Evolutionary conservation across 2,797 vertebrate species (phyloP).

Genomic region (Yasuhikotakia modesta): DNA sequence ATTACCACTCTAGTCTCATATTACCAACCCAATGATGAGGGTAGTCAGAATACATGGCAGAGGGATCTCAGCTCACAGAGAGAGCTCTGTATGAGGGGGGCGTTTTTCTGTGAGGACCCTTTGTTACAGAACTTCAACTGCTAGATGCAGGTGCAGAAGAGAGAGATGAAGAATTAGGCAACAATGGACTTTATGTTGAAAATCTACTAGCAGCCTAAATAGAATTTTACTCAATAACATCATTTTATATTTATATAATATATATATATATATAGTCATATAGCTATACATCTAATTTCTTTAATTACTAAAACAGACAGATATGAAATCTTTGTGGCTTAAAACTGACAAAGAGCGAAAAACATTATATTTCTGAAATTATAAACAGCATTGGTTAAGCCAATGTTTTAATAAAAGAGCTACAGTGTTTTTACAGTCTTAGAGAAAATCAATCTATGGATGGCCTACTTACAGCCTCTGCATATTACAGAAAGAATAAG

Average conservation of each 20-base stretch:
- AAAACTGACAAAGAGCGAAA: not conserved
- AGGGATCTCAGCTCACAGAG: constrained; percentile 30
- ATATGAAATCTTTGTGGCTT: not conserved
- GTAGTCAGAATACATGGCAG: constrained; percentile 42
- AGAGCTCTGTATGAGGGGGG: constrained; percentile 28
- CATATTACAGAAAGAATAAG: not conserved
- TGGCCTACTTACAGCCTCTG: not conserved
- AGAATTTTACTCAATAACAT: not conserved
- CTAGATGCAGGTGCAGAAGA: constrained; percentile 28
- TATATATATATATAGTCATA: too few relatives aligned
- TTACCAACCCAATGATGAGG: constrained; percentile 49
- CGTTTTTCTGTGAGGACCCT: constrained; percentile 32
- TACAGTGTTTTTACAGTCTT: not conserved
- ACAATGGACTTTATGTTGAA: not conserved
- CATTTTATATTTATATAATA: too few relatives aligned
- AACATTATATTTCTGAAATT: not conserved
- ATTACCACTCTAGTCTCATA: constrained; percentile 19
- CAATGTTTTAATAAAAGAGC: too few relatives aligned
- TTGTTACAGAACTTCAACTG: constrained; percentile 34
- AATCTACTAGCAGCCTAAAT: not conserved
- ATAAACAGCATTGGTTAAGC: too few relatives aligned
- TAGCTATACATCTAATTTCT: not conserved
- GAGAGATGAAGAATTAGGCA: constrained; percentile 5
- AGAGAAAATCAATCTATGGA: not conserved
- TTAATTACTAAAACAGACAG: not conserved